Base-by-base conservation (phyloP, 2,113 vertebrate genomes). In the Nothoprocta pentlandii region DNA sequence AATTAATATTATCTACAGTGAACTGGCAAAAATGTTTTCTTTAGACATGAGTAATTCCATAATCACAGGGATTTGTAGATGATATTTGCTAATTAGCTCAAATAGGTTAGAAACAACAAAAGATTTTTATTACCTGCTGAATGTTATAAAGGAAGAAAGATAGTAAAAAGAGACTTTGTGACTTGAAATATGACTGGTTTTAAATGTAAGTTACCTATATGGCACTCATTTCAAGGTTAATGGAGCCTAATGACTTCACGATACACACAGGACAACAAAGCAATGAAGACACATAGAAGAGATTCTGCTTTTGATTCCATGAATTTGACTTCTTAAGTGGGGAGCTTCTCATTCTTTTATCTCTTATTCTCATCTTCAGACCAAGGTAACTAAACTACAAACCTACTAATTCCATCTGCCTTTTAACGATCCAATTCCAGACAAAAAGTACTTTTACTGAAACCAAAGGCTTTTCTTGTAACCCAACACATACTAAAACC, bases 1-100 rank as follows among this genome's bases (percentile, higher is more conserved):
- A 94, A 95, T 94, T 73, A 90, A 83, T 87, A 91, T 73, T 93
- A 86, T 92, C 78, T 47, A 95, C 92, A 96, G 85, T 77, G 76
- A 97, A 94, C 53, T 73, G 70, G 59, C 83, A 83, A 80, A 83
- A 69, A 36, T 85, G 49, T 82, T 93, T 96, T 92, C 22, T 80
- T 83, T 68, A 70, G 77, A 94, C 97, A 93, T 90, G 61, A 68
- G 39, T 71, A 87, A 80, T 92, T 92, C 47, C 53, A 62, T 78
- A 87, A 84, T 91, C 34, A 64, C 23, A 91, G 68, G 73, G 41
- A 84, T 93, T 90, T 90, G 22, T 89, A 58, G 92, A 89, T 64
- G 62, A 89, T 76, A 80, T 34, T 93, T 78, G 58, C 44, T 80
- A 74, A 87, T 62, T 77, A 77, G 74, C 51, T 88, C 4, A 12